Percentiles rank a stretch among this genome's conserved stretches.
Conservation (phyloP, 2,797 vertebrate species). For the Prunella strophiata region DNA sequence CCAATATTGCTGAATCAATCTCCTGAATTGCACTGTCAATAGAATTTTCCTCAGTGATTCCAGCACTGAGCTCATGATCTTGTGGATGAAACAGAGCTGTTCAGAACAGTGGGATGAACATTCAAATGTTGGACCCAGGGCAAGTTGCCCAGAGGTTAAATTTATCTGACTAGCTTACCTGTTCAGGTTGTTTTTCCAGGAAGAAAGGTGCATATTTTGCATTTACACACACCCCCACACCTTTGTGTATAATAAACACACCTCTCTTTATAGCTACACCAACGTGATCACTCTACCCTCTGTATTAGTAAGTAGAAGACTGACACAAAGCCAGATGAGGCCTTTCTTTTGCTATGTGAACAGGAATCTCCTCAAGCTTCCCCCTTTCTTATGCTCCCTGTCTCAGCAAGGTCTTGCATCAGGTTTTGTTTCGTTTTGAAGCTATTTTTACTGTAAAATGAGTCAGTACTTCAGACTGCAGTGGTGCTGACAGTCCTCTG, state of each 20-base stretch:
- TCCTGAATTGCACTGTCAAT: neutral
- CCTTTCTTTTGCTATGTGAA: neutral
- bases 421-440: neutral
- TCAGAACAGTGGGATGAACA: neutral
- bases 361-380: neutral
- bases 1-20: neutral
- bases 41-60: neutral
- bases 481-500: neutral
- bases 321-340: neutral
- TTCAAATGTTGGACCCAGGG: neutral
- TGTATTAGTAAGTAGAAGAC: neutral
- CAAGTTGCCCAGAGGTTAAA: neutral
- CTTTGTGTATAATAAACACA: neutral
- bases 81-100: neutral
- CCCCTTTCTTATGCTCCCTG: neutral
- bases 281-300: accelerated
- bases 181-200: neutral
- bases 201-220: neutral
- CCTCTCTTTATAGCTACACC: neutral
- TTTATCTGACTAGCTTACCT: neutral
- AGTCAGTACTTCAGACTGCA: neutral
- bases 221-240: neutral
- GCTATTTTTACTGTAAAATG: neutral
- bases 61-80: neutral
- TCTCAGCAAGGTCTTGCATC: neutral